Conservation (phyloP, 2,113 vertebrate genomes). For the Cyanoderma ruficeps region DNA sequence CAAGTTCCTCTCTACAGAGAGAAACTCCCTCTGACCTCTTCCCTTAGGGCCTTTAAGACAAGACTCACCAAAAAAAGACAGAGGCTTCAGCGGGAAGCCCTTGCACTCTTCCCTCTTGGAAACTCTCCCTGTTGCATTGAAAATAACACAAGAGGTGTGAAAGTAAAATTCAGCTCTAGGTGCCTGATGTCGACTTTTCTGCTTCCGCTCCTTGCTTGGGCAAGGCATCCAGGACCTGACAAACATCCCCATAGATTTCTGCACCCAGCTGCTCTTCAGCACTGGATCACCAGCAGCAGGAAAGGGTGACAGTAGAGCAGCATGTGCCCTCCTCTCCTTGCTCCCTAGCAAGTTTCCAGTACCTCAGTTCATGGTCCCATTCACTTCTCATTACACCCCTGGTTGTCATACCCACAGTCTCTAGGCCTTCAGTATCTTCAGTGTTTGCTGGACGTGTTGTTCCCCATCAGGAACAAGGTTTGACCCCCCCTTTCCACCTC, state of each 20-base stretch:
- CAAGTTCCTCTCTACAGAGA: background rate
- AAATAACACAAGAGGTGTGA: background rate
- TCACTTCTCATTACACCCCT: rapidly evolving
- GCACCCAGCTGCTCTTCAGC: background rate
- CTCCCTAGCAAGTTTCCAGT: background rate
- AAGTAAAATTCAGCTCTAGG: background rate
- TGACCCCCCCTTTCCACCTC: background rate
- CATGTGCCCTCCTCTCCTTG: background rate
- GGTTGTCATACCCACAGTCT: background rate
- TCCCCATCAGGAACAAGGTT: background rate
- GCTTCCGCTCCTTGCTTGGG: background rate
- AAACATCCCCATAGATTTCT: background rate
- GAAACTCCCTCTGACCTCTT: background rate
- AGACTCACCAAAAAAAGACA: background rate
- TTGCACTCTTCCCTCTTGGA: background rate
- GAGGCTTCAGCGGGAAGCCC: background rate
- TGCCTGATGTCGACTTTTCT: background rate
- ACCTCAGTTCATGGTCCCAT: background rate
- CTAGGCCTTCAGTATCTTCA: background rate
- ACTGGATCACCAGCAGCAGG: background rate
- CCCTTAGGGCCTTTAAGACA: background rate
- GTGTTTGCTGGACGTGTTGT: background rate
- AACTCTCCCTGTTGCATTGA: background rate
- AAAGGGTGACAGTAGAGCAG: background rate
- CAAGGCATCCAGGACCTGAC: background rate